Evolutionary conservation across 2,797 vertebrate genomes (phyloP).

Genomic region (Microctenopoma stevenorrisi): DNA sequence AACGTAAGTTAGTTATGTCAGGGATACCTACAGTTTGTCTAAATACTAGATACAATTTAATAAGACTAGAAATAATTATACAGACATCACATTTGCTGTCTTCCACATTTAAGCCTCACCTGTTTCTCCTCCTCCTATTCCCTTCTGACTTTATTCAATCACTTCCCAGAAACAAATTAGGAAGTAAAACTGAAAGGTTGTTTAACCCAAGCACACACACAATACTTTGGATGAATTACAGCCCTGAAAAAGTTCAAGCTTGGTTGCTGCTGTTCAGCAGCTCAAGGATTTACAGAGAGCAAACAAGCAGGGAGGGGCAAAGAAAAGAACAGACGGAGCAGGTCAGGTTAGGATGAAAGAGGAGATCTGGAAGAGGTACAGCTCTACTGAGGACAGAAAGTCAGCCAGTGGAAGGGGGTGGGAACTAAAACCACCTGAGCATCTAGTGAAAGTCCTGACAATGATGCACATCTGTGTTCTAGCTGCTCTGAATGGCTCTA

Average conservation of each 20-base stretch:
- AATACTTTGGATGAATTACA: constrained; percentile 35
- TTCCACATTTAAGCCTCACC: constrained; percentile 9
- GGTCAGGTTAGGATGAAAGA: constrained; percentile 15
- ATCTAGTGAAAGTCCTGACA: constrained; percentile 38
- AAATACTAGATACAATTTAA: too few relatives aligned
- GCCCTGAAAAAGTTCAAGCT: constrained; percentile 28
- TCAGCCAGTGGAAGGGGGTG: constrained; percentile 48
- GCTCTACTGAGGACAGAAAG: constrained; percentile 16
- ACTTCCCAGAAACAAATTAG: background rate
- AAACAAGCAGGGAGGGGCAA: constrained; percentile 1
- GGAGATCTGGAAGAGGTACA: constrained; percentile 30
- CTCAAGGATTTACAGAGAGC: constrained; percentile 70
- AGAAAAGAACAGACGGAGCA: constrained; percentile 21
- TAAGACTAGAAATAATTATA: too few relatives aligned
- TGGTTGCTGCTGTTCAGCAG: constrained; percentile 44
- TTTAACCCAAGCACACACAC: constrained; percentile 15
- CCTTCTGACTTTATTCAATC: constrained; percentile 17
- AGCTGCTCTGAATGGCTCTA: constrained; percentile 3
- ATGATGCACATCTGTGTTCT: constrained; percentile 5
- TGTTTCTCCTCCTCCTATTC: background rate
- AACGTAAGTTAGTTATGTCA: too few relatives aligned
- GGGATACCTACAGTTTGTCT: too few relatives aligned
- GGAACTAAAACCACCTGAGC: constrained; percentile 17
- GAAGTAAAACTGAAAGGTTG: constrained; percentile 21
- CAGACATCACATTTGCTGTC: constrained; percentile 10